These are phyloP conservation scores for Lepeophtheirus nordmannii DNA, from an alignment of 2,888 invertebrate species.

Conservation along the genomic window DNA sequence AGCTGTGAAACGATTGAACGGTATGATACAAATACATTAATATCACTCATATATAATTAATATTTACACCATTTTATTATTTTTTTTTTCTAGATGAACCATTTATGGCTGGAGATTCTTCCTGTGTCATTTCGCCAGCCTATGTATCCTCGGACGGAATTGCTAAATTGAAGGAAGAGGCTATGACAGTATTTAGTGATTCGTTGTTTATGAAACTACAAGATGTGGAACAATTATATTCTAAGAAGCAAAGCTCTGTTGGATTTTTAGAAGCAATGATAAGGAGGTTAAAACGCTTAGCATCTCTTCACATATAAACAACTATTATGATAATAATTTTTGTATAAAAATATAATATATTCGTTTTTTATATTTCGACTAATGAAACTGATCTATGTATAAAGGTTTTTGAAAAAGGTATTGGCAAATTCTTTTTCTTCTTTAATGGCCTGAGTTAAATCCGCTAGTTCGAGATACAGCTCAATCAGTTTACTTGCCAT, in stretches of 20 bases:
- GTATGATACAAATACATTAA: background rate
- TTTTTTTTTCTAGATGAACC: background rate
- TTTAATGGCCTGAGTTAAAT: background rate
- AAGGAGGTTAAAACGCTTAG: constrained; percentile 15
- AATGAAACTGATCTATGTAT: background rate
- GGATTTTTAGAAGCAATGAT: constrained; percentile 13
- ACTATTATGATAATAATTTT: background rate
- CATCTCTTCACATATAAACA: constrained; percentile 9
- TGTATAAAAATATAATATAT: background rate
- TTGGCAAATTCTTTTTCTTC: constrained; percentile 1
- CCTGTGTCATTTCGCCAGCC: background rate
- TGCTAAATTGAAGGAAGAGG: constrained; percentile 23
- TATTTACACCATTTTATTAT: background rate
- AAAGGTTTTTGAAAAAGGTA: background rate
- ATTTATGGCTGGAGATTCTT: background rate
- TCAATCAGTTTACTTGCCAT: constrained; percentile 1
- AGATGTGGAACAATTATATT: constrained; percentile 1
- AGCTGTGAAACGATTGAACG: background rate
- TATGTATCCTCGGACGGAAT: background rate
- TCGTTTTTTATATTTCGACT: background rate
- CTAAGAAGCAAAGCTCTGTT: background rate
- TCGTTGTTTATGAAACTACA: constrained; percentile 17
- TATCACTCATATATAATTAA: background rate
- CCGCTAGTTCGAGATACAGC: background rate
- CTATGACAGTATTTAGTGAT: constrained; percentile 11